Conservation (phyloP, 2,113 vertebrate species). For the Chelonoidis abingdonii region DNA sequence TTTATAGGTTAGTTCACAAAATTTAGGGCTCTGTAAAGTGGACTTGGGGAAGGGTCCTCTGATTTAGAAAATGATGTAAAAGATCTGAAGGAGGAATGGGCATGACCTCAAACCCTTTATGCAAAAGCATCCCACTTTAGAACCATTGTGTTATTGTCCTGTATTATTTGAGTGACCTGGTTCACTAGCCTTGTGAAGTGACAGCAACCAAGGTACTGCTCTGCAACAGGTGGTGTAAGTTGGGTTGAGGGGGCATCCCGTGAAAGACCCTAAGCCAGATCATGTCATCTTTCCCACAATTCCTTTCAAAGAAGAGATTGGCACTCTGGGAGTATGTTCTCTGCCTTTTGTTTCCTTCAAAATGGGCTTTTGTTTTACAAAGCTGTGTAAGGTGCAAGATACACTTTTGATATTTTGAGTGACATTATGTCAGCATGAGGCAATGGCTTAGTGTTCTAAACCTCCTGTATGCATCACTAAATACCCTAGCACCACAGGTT, state of each 20-base stretch:
- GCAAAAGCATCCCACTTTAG: neutral
- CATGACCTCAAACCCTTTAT: rapidly evolving
- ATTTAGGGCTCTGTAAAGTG: neutral
- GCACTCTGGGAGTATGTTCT: too few relatives aligned
- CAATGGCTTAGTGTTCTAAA: rapidly evolving
- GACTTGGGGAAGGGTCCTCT: neutral
- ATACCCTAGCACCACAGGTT: neutral
- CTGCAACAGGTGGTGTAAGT: neutral
- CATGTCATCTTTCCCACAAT: too few relatives aligned
- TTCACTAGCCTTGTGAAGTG: neutral
- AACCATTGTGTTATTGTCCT: neutral
- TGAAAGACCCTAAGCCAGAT: neutral
- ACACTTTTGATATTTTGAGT: neutral
- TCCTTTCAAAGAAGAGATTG: neutral
- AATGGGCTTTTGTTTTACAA: too few relatives aligned
- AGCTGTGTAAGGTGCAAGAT: neutral
- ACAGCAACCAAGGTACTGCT: neutral
- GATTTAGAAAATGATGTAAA: neutral
- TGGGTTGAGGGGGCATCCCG: neutral
- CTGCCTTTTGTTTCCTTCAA: too few relatives aligned
- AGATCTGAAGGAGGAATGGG: neutral
- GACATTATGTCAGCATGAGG: neutral
- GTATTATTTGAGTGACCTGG: neutral
- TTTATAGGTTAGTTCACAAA: neutral
- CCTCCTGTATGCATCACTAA: neutral